Evolutionary conservation across 23 tunicate genomes (phyloP), one percentile per base, ranked within the genome.

Genomic region (Phallusia fumigata): DNA sequence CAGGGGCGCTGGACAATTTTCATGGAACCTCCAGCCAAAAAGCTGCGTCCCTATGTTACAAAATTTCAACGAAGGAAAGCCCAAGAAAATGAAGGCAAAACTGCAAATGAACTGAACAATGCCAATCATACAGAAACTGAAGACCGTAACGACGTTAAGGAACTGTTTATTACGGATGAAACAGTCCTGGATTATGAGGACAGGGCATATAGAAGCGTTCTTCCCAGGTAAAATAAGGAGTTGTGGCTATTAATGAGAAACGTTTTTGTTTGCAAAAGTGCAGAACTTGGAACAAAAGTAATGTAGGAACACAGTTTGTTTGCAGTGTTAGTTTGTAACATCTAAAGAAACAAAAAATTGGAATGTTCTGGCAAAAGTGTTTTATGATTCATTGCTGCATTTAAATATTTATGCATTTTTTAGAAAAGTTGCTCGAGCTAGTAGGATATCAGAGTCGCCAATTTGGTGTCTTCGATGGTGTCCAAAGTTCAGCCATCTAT

Each of bases 381-480:
- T n/a, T n/a, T n/a, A n/a, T n/a, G n/a, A n/a, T n/a, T n/a, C n/a
- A n/a, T 10, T 40, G 47, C 10, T 40, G 10, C 10, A 10, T 40
- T 5, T 40, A 40, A 40, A 5, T 3, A 3, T 40, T 40, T 40
- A 40, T 40, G 5, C 12, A 3, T 45, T 35, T 82, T 32, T 36
- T 31, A 87, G 91, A 76, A 87, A 87, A 87, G 86, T 82, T 26
- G 64, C 65, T 52, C 82, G 82, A 76, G 53, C 35, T 0, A 22
- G 21, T 10, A 2, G 30, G 36, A 76, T 64, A 21, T 87, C 91
- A 76, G 45, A 76, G 0, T 74, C 76, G 0, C 90, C 92, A 31
- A 47, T 88, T 26, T 93, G 98, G 98, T 83, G 77, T 47, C 32
- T 88, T 15, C 76, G 76, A 78, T 93, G 98, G 98, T 93, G 93